Evolutionary conservation across 1,140 invertebrate genomes (phyloP), one percentile per base, ranked within the genome.

Genomic region (Asobara japonica): DNA sequence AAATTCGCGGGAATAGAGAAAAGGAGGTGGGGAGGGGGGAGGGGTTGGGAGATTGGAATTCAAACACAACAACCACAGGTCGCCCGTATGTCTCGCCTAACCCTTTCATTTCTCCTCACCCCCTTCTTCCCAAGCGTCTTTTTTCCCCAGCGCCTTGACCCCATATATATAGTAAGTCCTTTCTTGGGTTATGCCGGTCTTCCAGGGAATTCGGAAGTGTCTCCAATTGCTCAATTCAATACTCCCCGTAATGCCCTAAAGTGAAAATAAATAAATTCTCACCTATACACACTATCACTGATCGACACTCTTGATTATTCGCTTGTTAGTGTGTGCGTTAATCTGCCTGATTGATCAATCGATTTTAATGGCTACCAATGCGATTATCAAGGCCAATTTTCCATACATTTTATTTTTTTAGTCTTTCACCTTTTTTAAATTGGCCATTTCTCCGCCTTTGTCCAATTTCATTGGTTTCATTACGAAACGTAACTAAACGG

Each of bases 141-240:
- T 13, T 27, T 41, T 62, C 22, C 27, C 25, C 33, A 36, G 60
- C 66, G 45, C 67, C 48, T 69, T 73, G 71, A 66, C 56, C 72
- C 67, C 61, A 48, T 73, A 8, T 20, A 36, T 33, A 45, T 38
- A 69, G 41, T 45, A 18, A 45, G 62, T 66, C 56, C 60, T 73
- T 62, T 48, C 51, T 36, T 33, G 30, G 45, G 41, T 27, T 66
- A 48, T 61, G 64, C 45, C 27, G 41, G 68, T 74, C 73, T 74
- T 60, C 22, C 68, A 64, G 48, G 38, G 69, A 71, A 74, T 74
- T 74, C 73, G 73, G 65, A 74, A 71, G 48, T 64, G 65, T 61
- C 33, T 60, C 51, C 33, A 48, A 38, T 64, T 18, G 72, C 41
- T 41, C 56, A 62, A 56, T 56, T 56, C 51, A 56, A 56, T 22